phyloP scores from a whole-genome alignment of 2,888 invertebrate genomes.

The Netelia melanura region DNA sequence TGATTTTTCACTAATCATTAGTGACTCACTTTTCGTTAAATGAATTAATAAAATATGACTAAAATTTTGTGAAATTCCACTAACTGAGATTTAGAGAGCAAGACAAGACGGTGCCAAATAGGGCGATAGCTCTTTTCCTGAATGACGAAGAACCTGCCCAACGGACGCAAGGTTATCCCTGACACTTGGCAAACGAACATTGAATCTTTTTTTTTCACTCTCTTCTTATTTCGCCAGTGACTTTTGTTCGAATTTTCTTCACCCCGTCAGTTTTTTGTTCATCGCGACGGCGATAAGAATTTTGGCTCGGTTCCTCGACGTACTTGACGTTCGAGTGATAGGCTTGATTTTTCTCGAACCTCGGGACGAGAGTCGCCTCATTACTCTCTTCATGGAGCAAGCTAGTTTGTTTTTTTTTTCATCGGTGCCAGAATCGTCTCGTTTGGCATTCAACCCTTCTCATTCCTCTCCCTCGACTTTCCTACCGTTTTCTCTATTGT shows the following conservation, averaged over 20 bases:
- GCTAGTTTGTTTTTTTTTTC: neutral
- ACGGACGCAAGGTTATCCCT: neutral
- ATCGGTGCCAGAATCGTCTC: conserved; percentile 44
- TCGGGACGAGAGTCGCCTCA: conserved; percentile 22
- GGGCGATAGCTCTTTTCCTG: conserved; percentile 1
- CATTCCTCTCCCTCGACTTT: neutral
- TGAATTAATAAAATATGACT: too few species aligned
- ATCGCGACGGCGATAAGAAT: conserved; percentile 9
- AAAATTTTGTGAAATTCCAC: too few species aligned
- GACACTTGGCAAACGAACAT: neutral
- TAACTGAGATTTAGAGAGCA: too few species aligned
- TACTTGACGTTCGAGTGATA: conserved; percentile 31
- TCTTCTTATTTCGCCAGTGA: neutral
- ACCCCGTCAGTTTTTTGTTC: neutral
- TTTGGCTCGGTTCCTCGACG: conserved; percentile 9
- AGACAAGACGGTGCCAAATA: conserved; percentile 29
- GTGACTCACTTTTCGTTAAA: too few species aligned
- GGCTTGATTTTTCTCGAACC: conserved; percentile 40
- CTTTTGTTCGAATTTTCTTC: neutral
- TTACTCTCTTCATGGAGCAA: conserved; percentile 10
- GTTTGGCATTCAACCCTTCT: conserved; percentile 14
- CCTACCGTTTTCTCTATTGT: neutral
- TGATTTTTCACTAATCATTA: too few species aligned
- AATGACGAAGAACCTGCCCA: neutral
- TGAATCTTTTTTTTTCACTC: conserved; percentile 1